These are phyloP conservation scores for Sorex fumeus DNA, from an alignment of 2,113 vertebrate species.

Conservation along the genomic window DNA sequence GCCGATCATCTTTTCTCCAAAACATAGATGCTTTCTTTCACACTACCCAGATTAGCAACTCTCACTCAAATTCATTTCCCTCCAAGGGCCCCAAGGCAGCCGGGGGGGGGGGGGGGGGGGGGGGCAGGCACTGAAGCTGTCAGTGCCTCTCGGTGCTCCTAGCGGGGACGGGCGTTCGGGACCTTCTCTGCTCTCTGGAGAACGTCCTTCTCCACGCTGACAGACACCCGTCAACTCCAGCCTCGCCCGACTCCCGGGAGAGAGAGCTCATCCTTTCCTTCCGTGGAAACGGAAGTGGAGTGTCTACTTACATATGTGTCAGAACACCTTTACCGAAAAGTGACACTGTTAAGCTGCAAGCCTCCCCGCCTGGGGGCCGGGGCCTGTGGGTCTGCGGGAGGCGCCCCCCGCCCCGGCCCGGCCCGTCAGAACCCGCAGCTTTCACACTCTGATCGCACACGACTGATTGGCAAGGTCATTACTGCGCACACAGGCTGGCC, in stretches of 20 bases:
- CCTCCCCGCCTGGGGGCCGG: slow-evolving; percentile 53
- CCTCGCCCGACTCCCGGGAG: neutral
- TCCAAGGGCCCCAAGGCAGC: slow-evolving; percentile 78
- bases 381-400: slow-evolving; percentile 37
- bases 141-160: slow-evolving; percentile 54
- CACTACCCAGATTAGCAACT: slow-evolving; percentile 11
- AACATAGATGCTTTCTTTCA: neutral
- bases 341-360: slow-evolving; percentile 69
- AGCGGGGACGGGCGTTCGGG: slow-evolving; percentile 50
- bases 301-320: slow-evolving; percentile 66
- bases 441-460: slow-evolving; percentile 90
- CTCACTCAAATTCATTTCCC: slow-evolving; percentile 85
- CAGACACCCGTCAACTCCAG: neutral
- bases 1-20: neutral
- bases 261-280: neutral
- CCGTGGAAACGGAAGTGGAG: neutral
- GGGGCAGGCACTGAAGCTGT: slow-evolving; percentile 66
- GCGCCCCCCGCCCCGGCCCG: slow-evolving; percentile 67
- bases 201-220: neutral
- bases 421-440: slow-evolving; percentile 87
- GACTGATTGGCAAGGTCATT: slow-evolving; percentile 86
- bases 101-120: too few species aligned
- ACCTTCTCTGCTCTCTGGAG: slow-evolving; percentile 39
- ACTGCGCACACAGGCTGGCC: slow-evolving; percentile 89
- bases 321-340: slow-evolving; percentile 77